phyloP scores from a whole-genome alignment of 2,113 vertebrate species.

The Turdus rufiventris region DNA sequence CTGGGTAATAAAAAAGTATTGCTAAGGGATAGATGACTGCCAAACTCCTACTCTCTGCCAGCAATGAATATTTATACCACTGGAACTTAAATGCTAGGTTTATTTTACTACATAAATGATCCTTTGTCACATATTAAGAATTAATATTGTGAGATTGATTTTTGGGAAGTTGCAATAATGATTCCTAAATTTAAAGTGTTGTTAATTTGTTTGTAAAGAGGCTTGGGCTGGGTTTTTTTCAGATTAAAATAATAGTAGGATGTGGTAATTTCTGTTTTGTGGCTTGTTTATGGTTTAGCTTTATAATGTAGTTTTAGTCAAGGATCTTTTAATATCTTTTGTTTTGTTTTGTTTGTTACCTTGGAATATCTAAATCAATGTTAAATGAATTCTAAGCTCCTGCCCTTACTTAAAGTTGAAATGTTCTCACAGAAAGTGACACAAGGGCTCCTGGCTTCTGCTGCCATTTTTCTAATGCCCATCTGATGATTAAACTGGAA shows the following conservation, averaged over 20 bases:
- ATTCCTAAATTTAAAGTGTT: neutral
- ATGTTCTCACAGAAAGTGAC: neutral
- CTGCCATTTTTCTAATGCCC: neutral
- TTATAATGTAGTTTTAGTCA: neutral
- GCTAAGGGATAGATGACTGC: slow-evolving; percentile 56
- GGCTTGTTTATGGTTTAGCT: neutral
- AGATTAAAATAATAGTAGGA: neutral
- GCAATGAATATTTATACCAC: slow-evolving; percentile 6
- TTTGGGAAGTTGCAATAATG: neutral
- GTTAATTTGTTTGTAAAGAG: neutral
- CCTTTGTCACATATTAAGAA: slow-evolving; percentile 27
- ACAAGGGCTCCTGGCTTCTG: neutral
- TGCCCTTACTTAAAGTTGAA: neutral
- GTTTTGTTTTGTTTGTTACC: neutral
- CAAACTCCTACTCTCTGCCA: slow-evolving; percentile 5
- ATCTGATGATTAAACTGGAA: neutral
- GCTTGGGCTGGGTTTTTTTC: neutral
- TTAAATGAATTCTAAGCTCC: neutral
- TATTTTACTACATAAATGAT: slow-evolving; percentile 39
- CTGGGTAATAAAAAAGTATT: slow-evolving; percentile 52
- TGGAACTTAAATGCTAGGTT: slow-evolving; percentile 13
- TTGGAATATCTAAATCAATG: neutral
- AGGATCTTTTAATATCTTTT: neutral
- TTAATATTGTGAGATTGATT: neutral
- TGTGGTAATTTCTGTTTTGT: neutral